These are phyloP conservation scores for Papilio elwesi DNA, from an alignment of 2,888 invertebrate genomes.

Conservation along the genomic window DNA sequence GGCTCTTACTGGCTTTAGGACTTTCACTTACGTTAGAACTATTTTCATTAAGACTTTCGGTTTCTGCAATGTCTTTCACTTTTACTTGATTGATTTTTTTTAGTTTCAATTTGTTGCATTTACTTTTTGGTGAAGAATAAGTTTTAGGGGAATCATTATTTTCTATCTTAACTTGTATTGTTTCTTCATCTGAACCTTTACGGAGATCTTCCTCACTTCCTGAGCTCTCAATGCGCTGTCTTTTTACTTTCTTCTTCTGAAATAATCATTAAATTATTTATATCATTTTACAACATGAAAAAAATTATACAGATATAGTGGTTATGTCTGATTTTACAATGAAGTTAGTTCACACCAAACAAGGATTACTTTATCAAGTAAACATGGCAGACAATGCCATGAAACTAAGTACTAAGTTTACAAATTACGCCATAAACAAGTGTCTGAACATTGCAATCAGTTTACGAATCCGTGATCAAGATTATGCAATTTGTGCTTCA, in stretches of 20 bases:
- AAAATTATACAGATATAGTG: too few relatives aligned
- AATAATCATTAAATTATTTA: constrained; percentile 10
- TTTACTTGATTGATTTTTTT: neutral
- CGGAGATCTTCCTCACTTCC: constrained; percentile 62
- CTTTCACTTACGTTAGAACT: neutral
- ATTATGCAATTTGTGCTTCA: neutral
- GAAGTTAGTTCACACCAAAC: too few relatives aligned
- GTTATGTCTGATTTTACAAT: too few relatives aligned
- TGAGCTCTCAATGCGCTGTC: constrained; percentile 72
- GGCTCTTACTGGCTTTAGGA: constrained; percentile 37
- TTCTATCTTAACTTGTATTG: constrained; percentile 54
- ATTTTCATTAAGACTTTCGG: neutral
- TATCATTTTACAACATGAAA: too few relatives aligned
- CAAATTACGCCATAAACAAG: too few relatives aligned
- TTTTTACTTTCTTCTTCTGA: constrained; percentile 69
- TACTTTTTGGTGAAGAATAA: constrained; percentile 64
- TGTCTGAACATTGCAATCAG: too few relatives aligned
- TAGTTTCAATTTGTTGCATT: constrained; percentile 49
- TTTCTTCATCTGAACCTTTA: constrained; percentile 42
- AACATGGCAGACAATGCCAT: too few relatives aligned
- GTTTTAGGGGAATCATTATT: constrained; percentile 58
- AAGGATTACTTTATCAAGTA: too few relatives aligned
- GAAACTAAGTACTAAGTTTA: too few relatives aligned
- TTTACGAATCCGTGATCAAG: too few relatives aligned
- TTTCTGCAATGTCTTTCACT: neutral